Base-by-base conservation (phyloP, 2,888 invertebrate genomes). In the Hemicrepidius hirtus region DNA sequence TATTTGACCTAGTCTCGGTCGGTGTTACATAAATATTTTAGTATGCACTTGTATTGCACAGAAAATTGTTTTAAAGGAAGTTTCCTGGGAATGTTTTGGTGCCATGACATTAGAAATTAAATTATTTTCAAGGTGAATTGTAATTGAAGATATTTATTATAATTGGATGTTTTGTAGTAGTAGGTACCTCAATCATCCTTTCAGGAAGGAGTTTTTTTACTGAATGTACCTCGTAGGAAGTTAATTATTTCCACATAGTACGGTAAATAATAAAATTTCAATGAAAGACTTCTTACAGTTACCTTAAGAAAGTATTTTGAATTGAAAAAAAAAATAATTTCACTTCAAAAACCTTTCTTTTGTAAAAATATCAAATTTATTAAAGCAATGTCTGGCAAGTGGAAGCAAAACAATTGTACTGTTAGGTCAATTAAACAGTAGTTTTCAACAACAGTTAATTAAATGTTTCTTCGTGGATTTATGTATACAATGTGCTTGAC, bases 401-500 rank as follows among this genome's bases (percentile, higher is more conserved):
- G 49, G 49, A 59, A 12, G 68, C 53, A 46, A 41, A 69, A 69
- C 41, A 69, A 62, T 68, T 50, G 65, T 71, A 71, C 71, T 71
- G 71, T 71, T 66, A 71, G 60, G 71, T 59, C 65, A 60, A 71
- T 71, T 65, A 71, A 71, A 65, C 65, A 65, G 60, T 65, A 60
- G 50, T 50, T 71, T n/a, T 66, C 50, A 66, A 71, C 46, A 71
- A 71, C 71, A 71, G 71, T 71, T 71, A 71, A 71, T 70, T 69
- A 69, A 40, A 55, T 55, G 63, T 50, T 63, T 62, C 62, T 41
- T 69, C 59, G 37, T 28, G 37, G 20, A 50, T 68, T 60, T 59
- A 68, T 44, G 44, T 60, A 46, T 59, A 59, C 41, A 67, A 67
- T 67, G 57, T 59, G 67, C 49, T 67, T 65, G 64, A 65, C 64